A percentile compares a stretch with the other conserved stretches of the same genome.
These are phyloP conservation scores for Hippoglossus hippoglossus DNA, from an alignment of 2,797 vertebrate species.

Conservation along the genomic window DNA sequence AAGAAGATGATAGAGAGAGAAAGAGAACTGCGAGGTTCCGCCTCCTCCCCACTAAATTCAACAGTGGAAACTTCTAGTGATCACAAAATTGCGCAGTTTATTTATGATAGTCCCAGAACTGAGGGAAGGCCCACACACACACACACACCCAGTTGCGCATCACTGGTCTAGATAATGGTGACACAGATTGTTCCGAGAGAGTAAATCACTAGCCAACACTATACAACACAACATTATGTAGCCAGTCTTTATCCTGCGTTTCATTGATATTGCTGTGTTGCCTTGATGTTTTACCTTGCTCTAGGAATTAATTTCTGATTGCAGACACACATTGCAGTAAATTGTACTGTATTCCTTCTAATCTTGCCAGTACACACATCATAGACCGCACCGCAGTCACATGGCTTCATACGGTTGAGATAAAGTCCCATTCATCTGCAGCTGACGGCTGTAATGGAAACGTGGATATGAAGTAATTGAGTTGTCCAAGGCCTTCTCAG, in stretches of 20 bases:
- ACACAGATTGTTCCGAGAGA: not conserved
- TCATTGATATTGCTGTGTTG: not conserved
- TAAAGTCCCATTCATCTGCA: constrained; percentile 3
- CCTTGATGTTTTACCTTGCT: not conserved
- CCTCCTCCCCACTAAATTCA: no score
- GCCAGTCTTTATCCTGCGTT: not conserved
- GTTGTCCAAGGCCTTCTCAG: constrained; percentile 15
- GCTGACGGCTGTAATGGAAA: constrained; percentile 15
- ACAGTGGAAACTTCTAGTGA: no score
- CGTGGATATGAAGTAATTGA: constrained; percentile 29
- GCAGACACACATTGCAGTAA: not conserved
- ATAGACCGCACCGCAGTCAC: not conserved
- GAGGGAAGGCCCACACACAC: no score
- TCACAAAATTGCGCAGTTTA: no score
- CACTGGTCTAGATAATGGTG: not conserved
- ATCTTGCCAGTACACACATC: not conserved
- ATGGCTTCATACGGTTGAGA: constrained; percentile 8
- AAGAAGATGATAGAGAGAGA: no score
- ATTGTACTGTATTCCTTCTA: not conserved
- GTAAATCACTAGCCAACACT: no score
- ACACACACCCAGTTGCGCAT: not conserved
- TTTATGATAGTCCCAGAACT: no score
- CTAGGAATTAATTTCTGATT: not conserved
- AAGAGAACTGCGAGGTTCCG: no score
- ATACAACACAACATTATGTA: no score